Conservation (phyloP, 2,113 vertebrate genomes). For the Clarias magur region DNA sequence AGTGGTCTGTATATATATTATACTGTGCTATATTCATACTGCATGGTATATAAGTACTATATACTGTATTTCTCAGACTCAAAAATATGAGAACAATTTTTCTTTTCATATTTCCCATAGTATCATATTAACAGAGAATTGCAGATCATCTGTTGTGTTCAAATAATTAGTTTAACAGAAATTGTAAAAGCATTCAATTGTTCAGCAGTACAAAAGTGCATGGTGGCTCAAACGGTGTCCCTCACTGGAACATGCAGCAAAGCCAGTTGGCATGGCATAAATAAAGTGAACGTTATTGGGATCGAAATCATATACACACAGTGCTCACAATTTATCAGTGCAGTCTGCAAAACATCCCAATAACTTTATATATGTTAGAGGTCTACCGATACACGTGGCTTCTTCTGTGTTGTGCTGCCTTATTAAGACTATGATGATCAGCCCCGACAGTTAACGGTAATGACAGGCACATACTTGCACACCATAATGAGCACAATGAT, state of each 20-base stretch:
- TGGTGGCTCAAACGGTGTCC: slow-evolving; percentile 28
- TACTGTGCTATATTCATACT: slow-evolving; percentile 17
- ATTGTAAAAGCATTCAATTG: slow-evolving; percentile 20
- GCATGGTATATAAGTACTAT: neutral
- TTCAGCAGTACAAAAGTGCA: slow-evolving; percentile 34
- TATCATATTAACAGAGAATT: slow-evolving; percentile 39
- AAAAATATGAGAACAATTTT: neutral
- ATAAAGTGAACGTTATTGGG: slow-evolving; percentile 54
- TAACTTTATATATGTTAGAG: slow-evolving; percentile 79
- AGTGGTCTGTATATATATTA: slow-evolving; percentile 21
- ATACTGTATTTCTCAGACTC: neutral
- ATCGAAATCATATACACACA: slow-evolving; percentile 41
- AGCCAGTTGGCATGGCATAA: slow-evolving; percentile 45
- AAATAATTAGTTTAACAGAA: neutral
- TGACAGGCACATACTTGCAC: slow-evolving; percentile 32
- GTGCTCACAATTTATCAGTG: slow-evolving; percentile 35
- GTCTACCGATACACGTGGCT: slow-evolving; percentile 71
- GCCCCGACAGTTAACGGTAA: slow-evolving; percentile 35
- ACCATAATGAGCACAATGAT: slow-evolving; percentile 37
- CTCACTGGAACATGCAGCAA: slow-evolving; percentile 51
- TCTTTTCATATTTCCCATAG: slow-evolving; percentile 24
- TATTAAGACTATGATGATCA: slow-evolving; percentile 29
- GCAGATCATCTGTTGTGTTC: neutral
- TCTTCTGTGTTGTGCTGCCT: slow-evolving; percentile 22
- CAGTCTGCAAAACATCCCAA: slow-evolving; percentile 71